These are phyloP conservation scores for Danio jaintianensis DNA, from an alignment of 2,797 vertebrate species.

Conservation along the genomic window DNA sequence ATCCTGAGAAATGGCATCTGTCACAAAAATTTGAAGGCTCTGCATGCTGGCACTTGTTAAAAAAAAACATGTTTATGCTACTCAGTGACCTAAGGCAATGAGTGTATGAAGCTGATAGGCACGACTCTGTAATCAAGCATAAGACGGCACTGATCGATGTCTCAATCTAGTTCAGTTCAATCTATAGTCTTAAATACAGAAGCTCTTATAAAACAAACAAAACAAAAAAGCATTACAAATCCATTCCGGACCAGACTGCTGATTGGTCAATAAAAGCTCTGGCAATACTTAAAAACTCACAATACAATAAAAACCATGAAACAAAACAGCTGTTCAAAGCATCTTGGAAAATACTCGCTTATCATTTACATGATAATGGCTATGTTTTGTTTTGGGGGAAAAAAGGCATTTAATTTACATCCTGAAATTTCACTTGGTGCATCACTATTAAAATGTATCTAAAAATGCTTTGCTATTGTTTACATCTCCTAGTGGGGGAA, in stretches of 20 bases:
- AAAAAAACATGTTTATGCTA: constrained; percentile 75
- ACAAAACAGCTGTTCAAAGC: not conserved
- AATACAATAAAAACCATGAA: not conserved
- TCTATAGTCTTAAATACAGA: not conserved
- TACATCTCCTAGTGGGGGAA: no score
- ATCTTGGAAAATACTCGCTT: not conserved
- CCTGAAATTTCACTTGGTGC: no score
- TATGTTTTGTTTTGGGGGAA: no score
- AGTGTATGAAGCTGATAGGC: constrained; percentile 26
- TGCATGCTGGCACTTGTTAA: constrained; percentile 77
- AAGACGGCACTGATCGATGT: constrained; percentile 29
- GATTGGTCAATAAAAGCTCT: not conserved
- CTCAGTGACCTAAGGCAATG: constrained; percentile 65
- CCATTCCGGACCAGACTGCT: not conserved
- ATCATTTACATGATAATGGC: not conserved
- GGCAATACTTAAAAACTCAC: constrained; percentile 1
- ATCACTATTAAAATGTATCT: no score
- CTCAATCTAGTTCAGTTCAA: constrained; percentile 34
- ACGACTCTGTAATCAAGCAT: constrained; percentile 27
- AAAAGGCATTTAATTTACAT: not conserved
- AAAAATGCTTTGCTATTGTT: no score
- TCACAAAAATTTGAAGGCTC: constrained; percentile 80
- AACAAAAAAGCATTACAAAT: not conserved
- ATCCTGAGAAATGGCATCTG: constrained; percentile 78
- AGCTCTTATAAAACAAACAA: not conserved